These are phyloP conservation scores for Punctoribates punctum DNA, from an alignment of 2,888 invertebrate genomes.

Conservation along the genomic window DNA sequence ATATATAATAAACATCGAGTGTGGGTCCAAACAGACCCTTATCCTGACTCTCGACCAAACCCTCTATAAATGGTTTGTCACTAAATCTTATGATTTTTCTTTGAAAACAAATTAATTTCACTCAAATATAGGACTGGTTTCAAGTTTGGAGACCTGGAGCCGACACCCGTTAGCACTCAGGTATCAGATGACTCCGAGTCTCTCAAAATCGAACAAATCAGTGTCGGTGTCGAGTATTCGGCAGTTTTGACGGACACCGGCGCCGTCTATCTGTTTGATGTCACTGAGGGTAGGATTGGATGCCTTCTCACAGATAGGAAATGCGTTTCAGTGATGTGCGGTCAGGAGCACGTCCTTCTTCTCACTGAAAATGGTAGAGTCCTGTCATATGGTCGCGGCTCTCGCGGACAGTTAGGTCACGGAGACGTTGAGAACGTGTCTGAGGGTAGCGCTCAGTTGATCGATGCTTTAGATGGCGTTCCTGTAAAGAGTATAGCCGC, in stretches of 20 bases:
- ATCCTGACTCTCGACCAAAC: slow-evolving; percentile 32
- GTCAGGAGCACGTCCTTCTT: slow-evolving; percentile 73
- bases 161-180: not conserved
- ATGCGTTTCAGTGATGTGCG: slow-evolving; percentile 61
- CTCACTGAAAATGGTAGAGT: slow-evolving; percentile 68
- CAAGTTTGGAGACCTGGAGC: slow-evolving; percentile 32
- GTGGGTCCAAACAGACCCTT: slow-evolving; percentile 38
- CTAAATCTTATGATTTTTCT: not conserved
- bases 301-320: not conserved
- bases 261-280: slow-evolving; percentile 17
- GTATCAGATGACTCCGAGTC: not conserved
- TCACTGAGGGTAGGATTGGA: not conserved
- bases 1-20: slow-evolving; percentile 39
- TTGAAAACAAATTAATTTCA: not conserved
- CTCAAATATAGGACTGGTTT: slow-evolving; percentile 38
- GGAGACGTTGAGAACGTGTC: slow-evolving; percentile 61
- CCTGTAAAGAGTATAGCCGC: slow-evolving; percentile 67
- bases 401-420: slow-evolving; percentile 81
- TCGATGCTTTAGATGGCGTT: slow-evolving; percentile 67
- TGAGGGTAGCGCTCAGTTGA: slow-evolving; percentile 62
- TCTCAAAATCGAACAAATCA: slow-evolving; percentile 29
- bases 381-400: slow-evolving; percentile 78
- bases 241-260: slow-evolving; percentile 43
- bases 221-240: slow-evolving; percentile 43
- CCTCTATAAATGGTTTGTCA: slow-evolving; percentile 39